Evolutionary conservation across 92 coral and sea anemone genomes (phyloP).

Genomic region (Heliopora coerulea): DNA sequence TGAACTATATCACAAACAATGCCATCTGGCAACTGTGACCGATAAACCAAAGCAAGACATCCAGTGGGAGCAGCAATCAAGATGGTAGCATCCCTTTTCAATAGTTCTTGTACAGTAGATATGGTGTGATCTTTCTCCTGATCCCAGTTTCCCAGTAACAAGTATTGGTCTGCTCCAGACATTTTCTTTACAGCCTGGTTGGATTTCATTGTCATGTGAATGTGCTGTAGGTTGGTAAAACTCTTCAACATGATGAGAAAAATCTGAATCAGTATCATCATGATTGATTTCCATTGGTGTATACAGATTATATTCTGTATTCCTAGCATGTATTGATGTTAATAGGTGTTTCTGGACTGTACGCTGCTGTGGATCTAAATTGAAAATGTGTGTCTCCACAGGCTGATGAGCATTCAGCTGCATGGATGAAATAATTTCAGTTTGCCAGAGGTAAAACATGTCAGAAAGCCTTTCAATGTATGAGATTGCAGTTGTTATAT

Average conservation of each 20-base stretch:
- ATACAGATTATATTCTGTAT: too few species aligned
- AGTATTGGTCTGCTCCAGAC: slow-evolving; percentile 18
- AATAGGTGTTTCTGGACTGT: background rate
- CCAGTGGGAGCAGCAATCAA: background rate
- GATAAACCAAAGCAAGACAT: background rate
- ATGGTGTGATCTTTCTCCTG: slow-evolving; percentile 8
- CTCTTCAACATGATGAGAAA: background rate
- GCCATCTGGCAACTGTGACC: background rate
- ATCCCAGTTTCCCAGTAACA: slow-evolving; percentile 14
- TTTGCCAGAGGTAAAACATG: background rate
- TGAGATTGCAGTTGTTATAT: background rate
- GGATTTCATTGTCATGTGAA: background rate
- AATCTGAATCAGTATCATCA: background rate
- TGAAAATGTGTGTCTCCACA: background rate
- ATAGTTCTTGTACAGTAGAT: background rate
- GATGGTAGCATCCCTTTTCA: background rate
- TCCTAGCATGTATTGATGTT: background rate
- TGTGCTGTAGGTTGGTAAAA: background rate
- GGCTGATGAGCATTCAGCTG: background rate
- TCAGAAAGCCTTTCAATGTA: background rate
- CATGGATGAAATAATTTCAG: background rate
- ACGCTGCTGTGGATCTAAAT: background rate
- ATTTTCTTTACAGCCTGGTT: background rate
- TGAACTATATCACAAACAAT: slow-evolving; percentile 12
- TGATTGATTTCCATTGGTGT: too few species aligned